These are phyloP conservation scores for Linurgus olivaceus DNA, from an alignment of 2,797 vertebrate genomes.

Conservation along the genomic window DNA sequence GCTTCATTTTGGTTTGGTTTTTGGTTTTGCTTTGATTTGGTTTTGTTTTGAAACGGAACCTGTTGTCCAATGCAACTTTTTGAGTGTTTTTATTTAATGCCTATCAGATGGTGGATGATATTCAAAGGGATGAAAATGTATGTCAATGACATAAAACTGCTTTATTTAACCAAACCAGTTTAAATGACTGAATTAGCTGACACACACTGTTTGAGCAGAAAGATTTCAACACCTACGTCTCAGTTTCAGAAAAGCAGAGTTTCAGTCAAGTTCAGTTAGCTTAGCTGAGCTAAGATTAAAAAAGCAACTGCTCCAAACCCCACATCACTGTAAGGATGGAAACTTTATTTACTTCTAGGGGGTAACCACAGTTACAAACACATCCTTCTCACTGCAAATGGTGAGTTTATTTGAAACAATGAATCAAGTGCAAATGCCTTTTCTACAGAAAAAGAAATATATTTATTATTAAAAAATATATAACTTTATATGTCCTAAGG, in stretches of 20 bases:
- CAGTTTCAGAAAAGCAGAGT: background rate
- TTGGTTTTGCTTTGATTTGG: background rate
- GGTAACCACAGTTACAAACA: background rate
- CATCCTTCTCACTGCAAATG: background rate
- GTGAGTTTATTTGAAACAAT: background rate
- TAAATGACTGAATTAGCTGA: background rate
- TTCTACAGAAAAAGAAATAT: background rate
- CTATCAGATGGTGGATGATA: slow-evolving; percentile 3
- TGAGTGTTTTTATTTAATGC: slow-evolving; percentile 6
- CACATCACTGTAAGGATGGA: background rate
- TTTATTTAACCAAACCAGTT: slow-evolving; percentile 18
- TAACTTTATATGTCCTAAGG: background rate
- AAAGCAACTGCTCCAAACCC: background rate
- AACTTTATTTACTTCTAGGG: background rate
- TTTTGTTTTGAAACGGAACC: background rate
- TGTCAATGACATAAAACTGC: background rate
- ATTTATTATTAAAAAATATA: background rate
- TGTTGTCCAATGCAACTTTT: background rate
- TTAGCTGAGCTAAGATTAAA: background rate
- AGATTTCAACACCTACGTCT: background rate
- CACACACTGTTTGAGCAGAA: background rate
- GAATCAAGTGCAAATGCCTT: background rate
- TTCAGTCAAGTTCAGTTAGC: background rate
- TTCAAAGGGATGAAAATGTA: background rate
- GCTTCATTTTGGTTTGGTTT: background rate